Evolutionary conservation across 2,888 invertebrate species (phyloP).

Genomic region (Cloeon dipterum): DNA sequence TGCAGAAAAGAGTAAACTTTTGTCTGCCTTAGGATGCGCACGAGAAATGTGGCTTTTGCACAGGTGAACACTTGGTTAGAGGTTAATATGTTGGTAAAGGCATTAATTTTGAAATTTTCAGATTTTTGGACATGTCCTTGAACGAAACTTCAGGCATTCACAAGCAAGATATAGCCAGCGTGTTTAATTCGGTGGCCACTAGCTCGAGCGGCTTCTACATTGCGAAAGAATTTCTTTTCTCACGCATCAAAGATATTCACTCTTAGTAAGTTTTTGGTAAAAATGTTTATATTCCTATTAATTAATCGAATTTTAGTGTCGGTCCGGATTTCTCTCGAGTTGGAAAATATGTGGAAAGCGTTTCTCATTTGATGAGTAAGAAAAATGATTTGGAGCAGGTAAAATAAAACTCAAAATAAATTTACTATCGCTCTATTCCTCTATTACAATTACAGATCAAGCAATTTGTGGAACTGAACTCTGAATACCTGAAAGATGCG

Average conservation of each 20-base stretch:
- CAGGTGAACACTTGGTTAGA: too few relatives aligned
- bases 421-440: conserved; percentile 4
- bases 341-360: conserved; percentile 19
- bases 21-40: conserved; percentile 61
- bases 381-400: conserved; percentile 21
- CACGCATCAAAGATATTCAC: conserved; percentile 34
- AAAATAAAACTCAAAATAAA: conserved; percentile 3
- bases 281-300: not conserved
- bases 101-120: too few relatives aligned
- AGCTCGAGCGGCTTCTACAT: conserved; percentile 44
- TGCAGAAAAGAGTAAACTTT: conserved; percentile 49
- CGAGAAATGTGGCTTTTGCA: conserved; percentile 59
- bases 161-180: conserved; percentile 38
- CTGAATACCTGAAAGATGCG: conserved; percentile 35
- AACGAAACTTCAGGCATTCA: conserved; percentile 36
- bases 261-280: conserved; percentile 36
- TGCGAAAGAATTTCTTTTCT: conserved; percentile 44
- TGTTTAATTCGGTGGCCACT: conserved; percentile 35
- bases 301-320: not conserved
- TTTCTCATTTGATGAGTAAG: conserved; percentile 24
- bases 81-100: too few relatives aligned
- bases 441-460: conserved; percentile 25
- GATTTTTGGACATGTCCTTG: conserved; percentile 41
- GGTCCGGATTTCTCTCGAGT: conserved; percentile 15
- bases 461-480: conserved; percentile 27